Conservation (phyloP, 2,888 invertebrate species). For the Nasonia oneida region DNA sequence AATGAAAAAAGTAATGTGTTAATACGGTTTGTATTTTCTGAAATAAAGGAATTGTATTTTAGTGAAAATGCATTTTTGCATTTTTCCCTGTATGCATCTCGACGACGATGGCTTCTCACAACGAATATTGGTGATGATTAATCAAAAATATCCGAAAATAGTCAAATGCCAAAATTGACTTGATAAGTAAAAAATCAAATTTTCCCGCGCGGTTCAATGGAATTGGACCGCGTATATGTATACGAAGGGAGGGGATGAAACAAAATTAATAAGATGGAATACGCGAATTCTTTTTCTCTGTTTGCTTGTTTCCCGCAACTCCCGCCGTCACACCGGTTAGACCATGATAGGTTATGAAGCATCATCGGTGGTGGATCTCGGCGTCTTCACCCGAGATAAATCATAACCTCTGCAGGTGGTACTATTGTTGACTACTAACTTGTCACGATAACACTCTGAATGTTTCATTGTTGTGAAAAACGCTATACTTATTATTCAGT, state of each 20-base stretch:
- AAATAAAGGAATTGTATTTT: not conserved
- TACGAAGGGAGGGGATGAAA: not conserved
- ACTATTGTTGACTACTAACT: not conserved
- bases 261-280: no score
- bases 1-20: not conserved
- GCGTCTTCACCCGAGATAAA: slow-evolving; percentile 19
- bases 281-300: not conserved
- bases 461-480: not conserved
- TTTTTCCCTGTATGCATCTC: no score
- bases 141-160: no score
- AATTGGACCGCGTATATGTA: not conserved
- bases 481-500: not conserved
- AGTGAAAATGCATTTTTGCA: not conserved
- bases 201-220: not conserved
- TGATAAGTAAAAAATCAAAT: no score
- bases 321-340: not conserved
- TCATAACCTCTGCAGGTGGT: slow-evolving; percentile 17
- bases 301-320: not conserved
- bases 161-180: no score
- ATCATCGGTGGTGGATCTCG: not conserved
- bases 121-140: no score
- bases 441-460: not conserved
- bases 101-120: no score
- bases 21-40: not conserved
- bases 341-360: slow-evolving; percentile 5